These are phyloP conservation scores for Conger conger DNA, from an alignment of 2,113 vertebrate genomes.

Conservation along the genomic window DNA sequence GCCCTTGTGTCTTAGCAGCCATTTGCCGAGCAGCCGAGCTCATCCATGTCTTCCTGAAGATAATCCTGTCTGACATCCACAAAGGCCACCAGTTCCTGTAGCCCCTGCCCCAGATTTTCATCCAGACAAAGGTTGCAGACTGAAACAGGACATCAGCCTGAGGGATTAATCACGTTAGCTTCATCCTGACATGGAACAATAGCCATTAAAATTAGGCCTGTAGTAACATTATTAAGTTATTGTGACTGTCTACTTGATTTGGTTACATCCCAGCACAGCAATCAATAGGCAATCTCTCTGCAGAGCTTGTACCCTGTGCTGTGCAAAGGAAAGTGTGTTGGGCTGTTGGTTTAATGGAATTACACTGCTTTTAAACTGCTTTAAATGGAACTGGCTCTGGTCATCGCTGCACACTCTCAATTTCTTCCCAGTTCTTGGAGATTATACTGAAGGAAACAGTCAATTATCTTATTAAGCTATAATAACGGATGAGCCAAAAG, in stretches of 20 bases:
- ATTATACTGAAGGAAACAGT: neutral
- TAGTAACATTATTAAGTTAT: neutral
- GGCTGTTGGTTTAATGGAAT: neutral
- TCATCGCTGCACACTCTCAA: neutral
- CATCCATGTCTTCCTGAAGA: neutral
- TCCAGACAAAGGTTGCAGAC: neutral
- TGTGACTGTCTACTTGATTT: neutral
- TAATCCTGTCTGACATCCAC: neutral
- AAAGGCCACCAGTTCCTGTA: neutral
- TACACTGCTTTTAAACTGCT: neutral
- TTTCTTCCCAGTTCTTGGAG: neutral
- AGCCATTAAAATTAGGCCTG: neutral
- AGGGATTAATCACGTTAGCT: neutral
- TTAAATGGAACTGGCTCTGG: neutral
- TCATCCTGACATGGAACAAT: neutral
- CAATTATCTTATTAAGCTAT: neutral
- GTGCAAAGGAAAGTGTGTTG: neutral
- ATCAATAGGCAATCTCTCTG: neutral
- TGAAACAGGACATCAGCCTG: neutral
- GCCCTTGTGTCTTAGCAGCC: neutral
- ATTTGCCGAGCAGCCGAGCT: neutral
- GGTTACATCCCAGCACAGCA: neutral
- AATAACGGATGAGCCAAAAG: neutral
- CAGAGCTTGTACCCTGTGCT: neutral
- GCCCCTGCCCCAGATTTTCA: neutral